These are phyloP conservation scores for Acanthacorydalis orientalis DNA, from an alignment of 2,888 invertebrate genomes.

Conservation along the genomic window DNA sequence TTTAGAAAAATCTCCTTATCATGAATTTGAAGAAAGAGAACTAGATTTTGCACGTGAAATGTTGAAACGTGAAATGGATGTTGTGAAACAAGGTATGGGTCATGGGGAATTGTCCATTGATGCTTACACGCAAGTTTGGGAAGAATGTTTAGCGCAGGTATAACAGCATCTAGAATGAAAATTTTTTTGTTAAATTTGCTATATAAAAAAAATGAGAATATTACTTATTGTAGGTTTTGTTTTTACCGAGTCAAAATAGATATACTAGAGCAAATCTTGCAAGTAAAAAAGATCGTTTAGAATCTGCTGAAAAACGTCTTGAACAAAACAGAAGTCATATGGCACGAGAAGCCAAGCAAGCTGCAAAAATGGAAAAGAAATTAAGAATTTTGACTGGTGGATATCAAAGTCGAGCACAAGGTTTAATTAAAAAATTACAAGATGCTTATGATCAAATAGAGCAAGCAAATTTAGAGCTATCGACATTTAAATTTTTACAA, in stretches of 20 bases:
- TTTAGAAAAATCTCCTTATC: conserved; percentile 75
- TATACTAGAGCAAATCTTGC: conserved; percentile 91
- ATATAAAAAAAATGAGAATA: background rate
- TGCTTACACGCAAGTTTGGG: conserved; percentile 91
- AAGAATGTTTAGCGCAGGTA: conserved; percentile 86
- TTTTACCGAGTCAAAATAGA: conserved; percentile 77
- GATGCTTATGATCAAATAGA: conserved; percentile 83
- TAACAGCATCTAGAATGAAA: too few species aligned
- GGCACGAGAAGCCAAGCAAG: conserved; percentile 91
- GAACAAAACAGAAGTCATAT: conserved; percentile 91
- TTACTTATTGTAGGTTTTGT: conserved; percentile 46
- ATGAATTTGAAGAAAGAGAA: conserved; percentile 50
- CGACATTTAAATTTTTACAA: conserved; percentile 79
- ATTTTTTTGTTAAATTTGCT: background rate
- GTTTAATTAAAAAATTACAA: conserved; percentile 71
- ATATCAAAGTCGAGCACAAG: conserved; percentile 62
- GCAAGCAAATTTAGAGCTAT: conserved; percentile 71
- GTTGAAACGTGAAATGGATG: conserved; percentile 69
- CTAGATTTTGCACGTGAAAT: conserved; percentile 44
- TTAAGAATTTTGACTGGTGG: conserved; percentile 88
- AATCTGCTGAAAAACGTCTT: conserved; percentile 79
- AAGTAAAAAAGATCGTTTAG: conserved; percentile 88
- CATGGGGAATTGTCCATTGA: conserved; percentile 88
- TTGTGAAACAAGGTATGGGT: conserved; percentile 84
- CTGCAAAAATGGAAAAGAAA: conserved; percentile 96